Conservation (phyloP, 2,113 vertebrate species). For the Opisthocomus hoazin region DNA sequence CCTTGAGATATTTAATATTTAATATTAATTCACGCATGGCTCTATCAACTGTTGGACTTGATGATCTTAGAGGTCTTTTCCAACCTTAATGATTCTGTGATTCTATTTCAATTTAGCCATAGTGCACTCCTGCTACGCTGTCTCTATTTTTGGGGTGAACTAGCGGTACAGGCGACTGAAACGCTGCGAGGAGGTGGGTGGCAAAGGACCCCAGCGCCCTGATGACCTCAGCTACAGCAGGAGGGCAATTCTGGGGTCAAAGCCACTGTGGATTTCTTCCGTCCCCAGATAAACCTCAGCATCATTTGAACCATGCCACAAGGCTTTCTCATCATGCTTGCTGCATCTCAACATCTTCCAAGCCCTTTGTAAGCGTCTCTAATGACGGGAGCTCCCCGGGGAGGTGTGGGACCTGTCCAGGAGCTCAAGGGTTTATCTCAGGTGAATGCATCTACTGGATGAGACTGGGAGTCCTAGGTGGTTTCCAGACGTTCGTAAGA, state of each 20-base stretch:
- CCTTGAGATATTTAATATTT: too few species aligned
- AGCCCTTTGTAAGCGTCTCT: rapidly evolving
- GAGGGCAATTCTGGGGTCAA: background rate
- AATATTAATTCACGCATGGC: background rate
- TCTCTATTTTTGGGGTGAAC: background rate
- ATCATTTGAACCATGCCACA: rapidly evolving
- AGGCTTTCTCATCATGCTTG: rapidly evolving
- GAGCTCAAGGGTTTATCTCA: background rate
- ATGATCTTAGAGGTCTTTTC: too few species aligned
- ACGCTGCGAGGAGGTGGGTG: background rate
- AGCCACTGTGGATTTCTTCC: background rate
- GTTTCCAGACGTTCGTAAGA: background rate
- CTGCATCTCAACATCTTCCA: background rate
- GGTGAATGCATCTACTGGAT: background rate
- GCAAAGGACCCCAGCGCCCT: background rate
- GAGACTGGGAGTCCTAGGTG: background rate
- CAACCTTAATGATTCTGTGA: too few species aligned
- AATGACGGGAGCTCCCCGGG: rapidly evolving
- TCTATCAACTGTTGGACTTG: too few species aligned
- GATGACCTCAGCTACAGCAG: rapidly evolving
- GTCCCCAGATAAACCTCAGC: rapidly evolving
- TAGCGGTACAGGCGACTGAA: background rate
- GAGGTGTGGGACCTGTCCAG: background rate
- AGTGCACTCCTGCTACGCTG: background rate
- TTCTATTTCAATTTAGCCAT: background rate